Percentiles rank a stretch among this genome's conserved stretches.
Evolutionary conservation across 2,888 invertebrate genomes (phyloP).

Genomic region (Andrena flavipes): DNA sequence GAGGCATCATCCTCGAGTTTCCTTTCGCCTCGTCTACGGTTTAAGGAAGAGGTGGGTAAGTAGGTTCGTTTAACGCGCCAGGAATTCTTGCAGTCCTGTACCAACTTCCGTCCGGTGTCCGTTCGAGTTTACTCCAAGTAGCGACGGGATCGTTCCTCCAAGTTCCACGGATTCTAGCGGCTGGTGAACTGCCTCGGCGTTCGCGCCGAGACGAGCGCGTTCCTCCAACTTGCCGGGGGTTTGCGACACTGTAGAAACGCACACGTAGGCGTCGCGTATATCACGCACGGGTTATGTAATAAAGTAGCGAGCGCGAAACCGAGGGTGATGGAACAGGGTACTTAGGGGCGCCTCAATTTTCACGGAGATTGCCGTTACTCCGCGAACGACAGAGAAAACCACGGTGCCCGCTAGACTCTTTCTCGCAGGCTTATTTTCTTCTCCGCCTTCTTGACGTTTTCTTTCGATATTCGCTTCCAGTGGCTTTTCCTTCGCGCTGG

Average conservation of each 20-base stretch:
- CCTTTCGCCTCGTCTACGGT: background rate
- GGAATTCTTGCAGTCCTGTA: conserved; percentile 25
- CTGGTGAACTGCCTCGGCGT: conserved; percentile 42
- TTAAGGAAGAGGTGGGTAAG: background rate
- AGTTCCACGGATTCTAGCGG: conserved; percentile 40
- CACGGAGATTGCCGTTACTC: conserved; percentile 53
- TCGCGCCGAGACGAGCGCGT: conserved; percentile 40
- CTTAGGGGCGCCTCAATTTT: conserved; percentile 63
- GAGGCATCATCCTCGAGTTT: too few species aligned
- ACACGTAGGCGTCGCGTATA: background rate
- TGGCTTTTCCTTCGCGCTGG: background rate
- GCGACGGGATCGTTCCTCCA: conserved; percentile 23
- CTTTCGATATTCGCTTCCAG: conserved; percentile 13
- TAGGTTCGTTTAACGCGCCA: conserved; percentile 20
- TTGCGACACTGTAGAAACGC: conserved; percentile 18
- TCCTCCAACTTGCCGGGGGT: conserved; percentile 57
- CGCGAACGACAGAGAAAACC: conserved; percentile 17
- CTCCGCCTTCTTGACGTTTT: background rate
- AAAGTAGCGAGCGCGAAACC: conserved; percentile 55
- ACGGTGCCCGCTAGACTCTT: conserved; percentile 13
- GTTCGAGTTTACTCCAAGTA: conserved; percentile 41
- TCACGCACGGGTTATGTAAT: conserved; percentile 60
- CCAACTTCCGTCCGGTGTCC: conserved; percentile 18
- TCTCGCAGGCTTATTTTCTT: conserved; percentile 15
- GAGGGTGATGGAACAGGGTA: conserved; percentile 26